Conservation (phyloP, 2,113 vertebrate species). For the Cephalopholis sonnerati region DNA sequence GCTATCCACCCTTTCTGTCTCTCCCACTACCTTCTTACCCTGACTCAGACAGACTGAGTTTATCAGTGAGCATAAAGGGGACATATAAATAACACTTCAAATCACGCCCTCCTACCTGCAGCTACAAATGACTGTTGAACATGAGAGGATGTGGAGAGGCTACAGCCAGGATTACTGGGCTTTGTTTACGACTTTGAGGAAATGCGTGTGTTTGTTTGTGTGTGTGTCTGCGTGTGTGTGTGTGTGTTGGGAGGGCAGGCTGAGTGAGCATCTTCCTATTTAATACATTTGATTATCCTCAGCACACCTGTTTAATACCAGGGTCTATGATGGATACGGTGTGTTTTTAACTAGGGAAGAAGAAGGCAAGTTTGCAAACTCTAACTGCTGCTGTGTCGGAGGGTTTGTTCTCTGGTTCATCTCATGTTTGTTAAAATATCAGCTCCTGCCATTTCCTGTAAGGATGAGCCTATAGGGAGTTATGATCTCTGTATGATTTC, state of each 20-base stretch:
- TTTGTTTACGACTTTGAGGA: constrained; percentile 19
- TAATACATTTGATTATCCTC: constrained; percentile 63
- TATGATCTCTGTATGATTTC: not conserved
- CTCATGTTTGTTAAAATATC: not conserved
- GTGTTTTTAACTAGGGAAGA: constrained; percentile 2
- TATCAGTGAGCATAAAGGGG: constrained; percentile 6
- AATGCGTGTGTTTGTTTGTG: not conserved
- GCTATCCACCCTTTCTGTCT: not conserved
- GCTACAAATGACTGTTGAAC: constrained; percentile 16
- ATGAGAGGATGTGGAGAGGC: not conserved
- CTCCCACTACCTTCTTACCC: not conserved
- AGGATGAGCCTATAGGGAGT: not conserved
- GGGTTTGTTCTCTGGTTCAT: constrained; percentile 44
- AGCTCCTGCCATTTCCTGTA: not conserved
- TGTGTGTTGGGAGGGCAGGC: not conserved
- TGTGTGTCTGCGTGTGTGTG: not conserved
- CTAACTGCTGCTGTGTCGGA: constrained; percentile 19
- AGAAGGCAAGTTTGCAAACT: not conserved
- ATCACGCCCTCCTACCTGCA: not conserved
- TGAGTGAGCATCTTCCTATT: constrained; percentile 53
- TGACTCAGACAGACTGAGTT: not conserved
- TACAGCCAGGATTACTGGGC: not conserved
- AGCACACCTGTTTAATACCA: constrained; percentile 5
- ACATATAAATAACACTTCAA: not conserved
- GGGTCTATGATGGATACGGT: constrained; percentile 12